phyloP scores from a whole-genome alignment of 53 echinoderm and acorn worm genomes.

The Astropecten irregularis region DNA sequence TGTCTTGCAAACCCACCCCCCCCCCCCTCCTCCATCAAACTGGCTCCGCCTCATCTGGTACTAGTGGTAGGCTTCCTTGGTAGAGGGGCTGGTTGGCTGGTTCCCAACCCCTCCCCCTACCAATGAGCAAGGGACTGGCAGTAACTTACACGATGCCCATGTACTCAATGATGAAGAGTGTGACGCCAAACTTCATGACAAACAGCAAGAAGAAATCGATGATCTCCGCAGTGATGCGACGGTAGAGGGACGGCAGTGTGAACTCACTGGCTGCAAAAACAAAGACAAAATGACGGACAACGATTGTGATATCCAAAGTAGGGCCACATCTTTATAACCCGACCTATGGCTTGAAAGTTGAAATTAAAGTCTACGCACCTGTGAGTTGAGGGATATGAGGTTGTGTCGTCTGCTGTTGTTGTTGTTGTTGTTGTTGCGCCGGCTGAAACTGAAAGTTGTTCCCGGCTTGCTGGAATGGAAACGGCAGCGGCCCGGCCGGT shows the following conservation, averaged over 20 bases:
- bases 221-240: slow-evolving; percentile 85
- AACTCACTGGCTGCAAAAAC: slow-evolving; percentile 73
- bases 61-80: too few relatives aligned
- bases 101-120: too few relatives aligned
- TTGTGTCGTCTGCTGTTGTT: slow-evolving; percentile 10
- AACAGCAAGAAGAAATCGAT: slow-evolving; percentile 94
- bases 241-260: slow-evolving; percentile 79
- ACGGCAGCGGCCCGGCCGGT: slow-evolving; percentile 6
- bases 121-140: too few relatives aligned
- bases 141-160: slow-evolving; percentile 88
- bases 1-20: too few relatives aligned
- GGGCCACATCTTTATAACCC: not conserved
- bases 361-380: not conserved
- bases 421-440: not conserved
- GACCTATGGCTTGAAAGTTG: not conserved
- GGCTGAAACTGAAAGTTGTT: not conserved
- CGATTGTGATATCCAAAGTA: too few relatives aligned
- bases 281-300: too few relatives aligned
- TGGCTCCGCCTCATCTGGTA: too few relatives aligned
- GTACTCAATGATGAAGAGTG: slow-evolving; percentile 90
- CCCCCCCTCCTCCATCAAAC: too few relatives aligned
- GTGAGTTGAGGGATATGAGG: slow-evolving; percentile 35
- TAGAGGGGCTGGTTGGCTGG: too few relatives aligned
- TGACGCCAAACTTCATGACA: slow-evolving; percentile 78
- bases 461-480: not conserved